Conservation (phyloP, 2,797 vertebrate genomes). For the Scyliorhinus canicula region DNA sequence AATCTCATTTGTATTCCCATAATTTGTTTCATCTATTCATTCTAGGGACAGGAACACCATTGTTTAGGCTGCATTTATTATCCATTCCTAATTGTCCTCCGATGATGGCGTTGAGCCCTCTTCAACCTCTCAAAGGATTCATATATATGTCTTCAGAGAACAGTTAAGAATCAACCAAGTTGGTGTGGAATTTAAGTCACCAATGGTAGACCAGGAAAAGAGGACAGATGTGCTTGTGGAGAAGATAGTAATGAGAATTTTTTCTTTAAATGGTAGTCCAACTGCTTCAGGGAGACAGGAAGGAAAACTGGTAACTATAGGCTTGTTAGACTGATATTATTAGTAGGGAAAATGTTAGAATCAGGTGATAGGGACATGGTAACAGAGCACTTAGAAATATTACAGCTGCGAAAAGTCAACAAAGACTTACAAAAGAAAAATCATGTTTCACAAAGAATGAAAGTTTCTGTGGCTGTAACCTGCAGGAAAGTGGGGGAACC, state of each 20-base stretch:
- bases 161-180: background rate
- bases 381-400: background rate
- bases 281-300: background rate
- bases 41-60: background rate
- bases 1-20: background rate
- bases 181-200: background rate
- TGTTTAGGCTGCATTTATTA: background rate
- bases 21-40: background rate
- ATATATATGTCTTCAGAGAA: background rate
- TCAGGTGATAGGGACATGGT: background rate
- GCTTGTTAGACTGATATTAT: background rate
- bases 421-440: background rate
- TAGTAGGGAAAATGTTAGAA: background rate
- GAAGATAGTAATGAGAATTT: background rate
- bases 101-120: background rate
- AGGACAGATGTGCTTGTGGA: background rate
- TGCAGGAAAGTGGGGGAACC: background rate
- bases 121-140: background rate
- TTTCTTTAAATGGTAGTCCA: background rate
- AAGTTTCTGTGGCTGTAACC: background rate
- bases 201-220: background rate
- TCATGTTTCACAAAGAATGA: background rate
- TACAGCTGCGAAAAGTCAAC: background rate
- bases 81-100: background rate
- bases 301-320: background rate